A percentile compares a stretch with the other conserved stretches of the same genome.
These are phyloP conservation scores for Planiliza haematocheilus DNA, from an alignment of 2,113 vertebrate genomes.

Conservation along the genomic window DNA sequence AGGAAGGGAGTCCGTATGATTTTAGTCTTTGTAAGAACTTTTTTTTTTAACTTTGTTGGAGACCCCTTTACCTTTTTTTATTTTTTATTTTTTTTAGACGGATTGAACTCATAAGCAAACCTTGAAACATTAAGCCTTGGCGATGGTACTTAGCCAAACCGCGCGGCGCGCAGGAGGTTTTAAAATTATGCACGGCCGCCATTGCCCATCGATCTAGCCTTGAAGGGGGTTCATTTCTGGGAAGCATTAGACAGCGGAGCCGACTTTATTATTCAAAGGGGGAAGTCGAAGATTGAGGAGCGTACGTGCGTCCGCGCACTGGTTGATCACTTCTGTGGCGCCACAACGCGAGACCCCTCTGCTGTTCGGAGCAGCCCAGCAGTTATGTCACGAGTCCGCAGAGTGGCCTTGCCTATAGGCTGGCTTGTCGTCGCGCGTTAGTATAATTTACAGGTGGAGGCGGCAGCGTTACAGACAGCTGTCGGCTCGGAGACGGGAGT, in stretches of 20 bases:
- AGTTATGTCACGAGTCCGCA: constrained; percentile 28
- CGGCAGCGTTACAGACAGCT: constrained; percentile 74
- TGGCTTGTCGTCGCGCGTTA: constrained; percentile 68
- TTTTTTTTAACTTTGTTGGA: too few relatives aligned
- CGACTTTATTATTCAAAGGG: constrained; percentile 59
- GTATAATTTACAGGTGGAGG: constrained; percentile 72
- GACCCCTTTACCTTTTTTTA: too few relatives aligned
- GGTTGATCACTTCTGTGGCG: constrained; percentile 31
- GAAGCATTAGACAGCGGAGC: constrained; percentile 24
- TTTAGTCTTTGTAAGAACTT: not conserved
- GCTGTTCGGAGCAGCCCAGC: constrained; percentile 1
- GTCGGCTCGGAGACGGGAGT: constrained; percentile 62
- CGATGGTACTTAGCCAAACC: constrained; percentile 47
- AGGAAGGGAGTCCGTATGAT: not conserved
- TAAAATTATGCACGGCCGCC: constrained; percentile 53
- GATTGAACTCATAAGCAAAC: constrained; percentile 41
- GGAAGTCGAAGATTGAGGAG: constrained; percentile 28
- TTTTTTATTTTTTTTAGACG: not conserved
- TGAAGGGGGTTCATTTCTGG: constrained; percentile 54
- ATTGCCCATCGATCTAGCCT: constrained; percentile 68
- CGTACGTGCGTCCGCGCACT: not conserved
- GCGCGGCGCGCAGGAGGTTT: constrained; percentile 11
- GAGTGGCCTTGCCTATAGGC: constrained; percentile 38
- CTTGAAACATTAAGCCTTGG: constrained; percentile 68
- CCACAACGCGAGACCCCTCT: not conserved